phyloP scores from a whole-genome alignment of 2,888 invertebrate genomes.

The Diarsia rubi region DNA sequence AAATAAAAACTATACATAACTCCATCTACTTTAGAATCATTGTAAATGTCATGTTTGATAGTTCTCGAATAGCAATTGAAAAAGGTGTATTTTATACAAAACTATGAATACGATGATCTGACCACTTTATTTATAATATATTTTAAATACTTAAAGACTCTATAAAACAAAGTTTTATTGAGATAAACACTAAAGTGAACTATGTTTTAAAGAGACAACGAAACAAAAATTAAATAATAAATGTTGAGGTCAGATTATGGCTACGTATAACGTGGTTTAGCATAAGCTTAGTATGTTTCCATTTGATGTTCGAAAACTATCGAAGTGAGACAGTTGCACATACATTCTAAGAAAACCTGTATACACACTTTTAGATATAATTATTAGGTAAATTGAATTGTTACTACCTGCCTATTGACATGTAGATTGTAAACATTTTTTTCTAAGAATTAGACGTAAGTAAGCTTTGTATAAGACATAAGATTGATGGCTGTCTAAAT shows the following conservation, averaged over 20 bases:
- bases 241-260: conserved; percentile 47
- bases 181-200: conserved; percentile 44
- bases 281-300: conserved; percentile 42
- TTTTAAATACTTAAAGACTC: conserved; percentile 52
- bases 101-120: conserved; percentile 41
- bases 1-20: conserved; percentile 60
- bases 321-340: conserved; percentile 45
- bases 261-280: conserved; percentile 30
- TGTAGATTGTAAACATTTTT: conserved; percentile 86
- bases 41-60: conserved; percentile 57
- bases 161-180: conserved; percentile 56
- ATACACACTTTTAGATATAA: conserved; percentile 80
- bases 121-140: conserved; percentile 43
- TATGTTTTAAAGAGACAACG: conserved; percentile 51
- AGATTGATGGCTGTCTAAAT: conserved; percentile 91
- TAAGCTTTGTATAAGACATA: conserved; percentile 89
- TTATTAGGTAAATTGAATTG: conserved; percentile 82
- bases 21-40: conserved; percentile 58
- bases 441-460: conserved; percentile 83
- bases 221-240: conserved; percentile 24
- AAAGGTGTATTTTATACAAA: conserved; percentile 41
- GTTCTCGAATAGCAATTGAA: conserved; percentile 43
- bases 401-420: conserved; percentile 90
- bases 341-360: conserved; percentile 64
- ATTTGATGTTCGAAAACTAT: conserved; percentile 43